Conservation (phyloP, 2,113 vertebrate genomes). For the Alectura lathami region DNA sequence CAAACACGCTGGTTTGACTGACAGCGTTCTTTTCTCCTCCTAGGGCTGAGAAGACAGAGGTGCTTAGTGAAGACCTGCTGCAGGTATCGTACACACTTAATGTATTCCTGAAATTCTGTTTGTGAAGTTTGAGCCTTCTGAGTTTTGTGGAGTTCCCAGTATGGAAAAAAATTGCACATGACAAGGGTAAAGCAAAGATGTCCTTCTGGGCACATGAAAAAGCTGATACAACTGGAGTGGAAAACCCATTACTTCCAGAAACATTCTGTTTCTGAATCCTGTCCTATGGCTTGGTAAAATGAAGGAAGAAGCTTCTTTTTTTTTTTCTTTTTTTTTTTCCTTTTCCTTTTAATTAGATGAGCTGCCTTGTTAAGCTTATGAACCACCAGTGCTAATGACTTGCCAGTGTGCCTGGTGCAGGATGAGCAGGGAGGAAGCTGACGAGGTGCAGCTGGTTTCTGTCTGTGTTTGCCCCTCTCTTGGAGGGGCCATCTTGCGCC, state of each 20-base stretch:
- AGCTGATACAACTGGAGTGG: not conserved
- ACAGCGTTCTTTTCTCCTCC: conserved; percentile 2
- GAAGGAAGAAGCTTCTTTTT: no score
- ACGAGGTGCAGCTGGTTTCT: not conserved
- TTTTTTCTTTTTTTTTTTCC: no score
- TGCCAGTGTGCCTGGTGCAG: not conserved
- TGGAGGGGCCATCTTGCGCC: not conserved
- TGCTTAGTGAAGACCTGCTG: conserved; percentile 96
- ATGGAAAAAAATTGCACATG: rapidly evolving
- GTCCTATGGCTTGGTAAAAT: not conserved
- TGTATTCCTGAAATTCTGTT: not conserved
- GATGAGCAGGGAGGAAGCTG: not conserved
- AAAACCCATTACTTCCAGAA: not conserved
- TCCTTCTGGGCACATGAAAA: not conserved
- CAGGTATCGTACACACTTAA: conserved; percentile 80
- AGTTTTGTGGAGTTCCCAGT: not conserved
- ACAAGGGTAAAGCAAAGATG: not conserved
- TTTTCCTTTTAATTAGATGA: not conserved
- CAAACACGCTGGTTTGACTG: not conserved
- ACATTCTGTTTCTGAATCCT: not conserved
- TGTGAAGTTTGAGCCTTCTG: not conserved
- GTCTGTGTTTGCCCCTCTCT: not conserved
- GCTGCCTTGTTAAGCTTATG: not conserved
- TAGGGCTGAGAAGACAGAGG: conserved; percentile 98
- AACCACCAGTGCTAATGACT: not conserved